These are phyloP conservation scores for Zoanthus solanderi DNA, from an alignment of 92 coral and sea anemone genomes.

Conservation along the genomic window DNA sequence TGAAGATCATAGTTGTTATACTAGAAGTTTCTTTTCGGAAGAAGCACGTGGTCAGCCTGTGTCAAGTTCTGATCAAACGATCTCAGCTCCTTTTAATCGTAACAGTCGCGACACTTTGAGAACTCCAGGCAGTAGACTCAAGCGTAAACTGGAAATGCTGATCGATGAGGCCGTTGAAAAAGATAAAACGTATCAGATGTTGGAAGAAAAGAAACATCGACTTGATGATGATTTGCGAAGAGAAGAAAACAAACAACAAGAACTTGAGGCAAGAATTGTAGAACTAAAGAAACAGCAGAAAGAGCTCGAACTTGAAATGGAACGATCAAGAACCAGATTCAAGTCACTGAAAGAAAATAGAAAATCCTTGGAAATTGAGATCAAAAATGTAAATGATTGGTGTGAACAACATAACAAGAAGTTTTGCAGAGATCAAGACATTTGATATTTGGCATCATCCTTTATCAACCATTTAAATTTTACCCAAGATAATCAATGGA, in stretches of 20 bases:
- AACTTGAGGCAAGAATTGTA: background rate
- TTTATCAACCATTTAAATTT: background rate
- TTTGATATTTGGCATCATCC: background rate
- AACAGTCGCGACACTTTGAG: background rate
- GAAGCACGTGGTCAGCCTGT: conserved; percentile 6
- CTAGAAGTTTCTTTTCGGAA: background rate
- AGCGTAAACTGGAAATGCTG: conserved; percentile 27
- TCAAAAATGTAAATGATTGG: background rate
- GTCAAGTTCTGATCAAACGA: background rate
- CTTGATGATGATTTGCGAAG: background rate
- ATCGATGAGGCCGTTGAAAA: conserved; percentile 1
- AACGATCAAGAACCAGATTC: background rate
- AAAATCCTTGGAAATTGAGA: background rate
- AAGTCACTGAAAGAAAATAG: background rate
- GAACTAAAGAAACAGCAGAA: conserved; percentile 8
- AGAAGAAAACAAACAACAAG: background rate
- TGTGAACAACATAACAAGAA: background rate
- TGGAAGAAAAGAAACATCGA: background rate
- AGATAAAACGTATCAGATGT: background rate
- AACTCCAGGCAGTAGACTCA: background rate
- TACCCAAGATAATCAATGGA: background rate
- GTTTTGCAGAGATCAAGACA: background rate
- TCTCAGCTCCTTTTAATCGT: background rate
- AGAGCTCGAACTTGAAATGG: conserved; percentile 7
- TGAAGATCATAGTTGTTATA: background rate